Evolutionary conservation across 2,888 invertebrate species (phyloP).

Genomic region (Calliopum simillimum): DNA sequence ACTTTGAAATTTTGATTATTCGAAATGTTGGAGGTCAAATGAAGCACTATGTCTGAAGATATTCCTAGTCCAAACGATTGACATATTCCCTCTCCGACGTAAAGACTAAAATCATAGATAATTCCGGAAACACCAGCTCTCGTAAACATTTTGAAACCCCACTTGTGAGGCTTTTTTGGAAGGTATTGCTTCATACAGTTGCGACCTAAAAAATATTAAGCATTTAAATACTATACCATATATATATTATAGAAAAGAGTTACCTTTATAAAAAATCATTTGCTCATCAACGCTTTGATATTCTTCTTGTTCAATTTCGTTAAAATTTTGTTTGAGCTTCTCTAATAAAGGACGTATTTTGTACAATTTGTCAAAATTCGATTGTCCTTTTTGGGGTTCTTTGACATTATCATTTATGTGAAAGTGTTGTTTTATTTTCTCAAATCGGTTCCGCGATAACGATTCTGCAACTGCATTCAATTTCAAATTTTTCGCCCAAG

Average conservation of each 20-base stretch:
- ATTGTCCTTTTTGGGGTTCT: neutral
- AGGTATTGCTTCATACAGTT: conserved; percentile 34
- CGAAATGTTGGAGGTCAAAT: conserved; percentile 32
- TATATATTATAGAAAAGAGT: conserved; percentile 1
- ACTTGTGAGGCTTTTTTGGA: conserved; percentile 38
- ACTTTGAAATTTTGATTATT: conserved; percentile 23
- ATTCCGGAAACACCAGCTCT: conserved; percentile 42
- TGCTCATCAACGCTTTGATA: conserved; percentile 27
- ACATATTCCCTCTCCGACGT: conserved; percentile 30
- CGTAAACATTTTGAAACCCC: conserved; percentile 40
- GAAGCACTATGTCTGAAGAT: conserved; percentile 15
- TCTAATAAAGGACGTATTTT: neutral
- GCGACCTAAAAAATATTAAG: conserved; percentile 22
- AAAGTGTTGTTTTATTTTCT: neutral
- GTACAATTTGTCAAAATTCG: neutral
- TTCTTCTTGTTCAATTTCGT: conserved; percentile 28
- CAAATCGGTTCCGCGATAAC: neutral
- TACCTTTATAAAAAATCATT: conserved; percentile 28
- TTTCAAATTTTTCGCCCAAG: neutral
- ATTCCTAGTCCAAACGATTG: conserved; percentile 26
- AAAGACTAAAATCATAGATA: conserved; percentile 30
- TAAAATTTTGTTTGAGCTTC: neutral
- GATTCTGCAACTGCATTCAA: neutral
- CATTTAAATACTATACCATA: neutral
- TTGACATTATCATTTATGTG: neutral